A percentile compares a stretch with the other conserved stretches of the same genome.
Evolutionary conservation across 2,113 vertebrate species (phyloP).

Genomic region (Eretmochelys imbricata): DNA sequence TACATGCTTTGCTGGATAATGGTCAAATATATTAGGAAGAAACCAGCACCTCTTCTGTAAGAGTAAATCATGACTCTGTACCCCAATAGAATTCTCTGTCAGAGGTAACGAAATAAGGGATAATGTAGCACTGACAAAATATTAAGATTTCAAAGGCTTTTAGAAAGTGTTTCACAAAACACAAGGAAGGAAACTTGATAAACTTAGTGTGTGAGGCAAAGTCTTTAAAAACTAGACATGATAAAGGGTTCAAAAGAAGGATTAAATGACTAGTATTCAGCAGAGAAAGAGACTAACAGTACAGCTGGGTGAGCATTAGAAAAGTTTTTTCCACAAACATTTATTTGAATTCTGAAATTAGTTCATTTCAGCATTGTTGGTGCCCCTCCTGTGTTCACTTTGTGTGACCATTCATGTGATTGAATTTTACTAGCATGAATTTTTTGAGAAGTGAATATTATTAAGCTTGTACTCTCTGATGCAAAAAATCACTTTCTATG

Average conservation of each 20-base stretch:
- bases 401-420: rapidly evolving
- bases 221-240: not conserved
- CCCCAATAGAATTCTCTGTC: not conserved
- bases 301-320: not conserved
- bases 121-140: not conserved
- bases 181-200: not conserved
- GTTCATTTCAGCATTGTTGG: not conserved
- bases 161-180: not conserved
- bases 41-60: not conserved
- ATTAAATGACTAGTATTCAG: not conserved
- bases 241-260: not conserved
- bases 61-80: not conserved
- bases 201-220: not conserved
- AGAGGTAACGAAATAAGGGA: not conserved
- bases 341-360: not conserved
- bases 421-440: not conserved
- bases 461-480: not conserved
- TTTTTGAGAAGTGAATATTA: not conserved
- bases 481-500: not conserved
- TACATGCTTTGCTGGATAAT: not conserved
- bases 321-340: not conserved
- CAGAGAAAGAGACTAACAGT: rapidly evolving
- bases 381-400: not conserved
- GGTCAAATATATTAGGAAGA: not conserved
- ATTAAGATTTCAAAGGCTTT: not conserved